Conservation (phyloP, 2,797 vertebrate genomes). For the Pithecia hirsuta region DNA sequence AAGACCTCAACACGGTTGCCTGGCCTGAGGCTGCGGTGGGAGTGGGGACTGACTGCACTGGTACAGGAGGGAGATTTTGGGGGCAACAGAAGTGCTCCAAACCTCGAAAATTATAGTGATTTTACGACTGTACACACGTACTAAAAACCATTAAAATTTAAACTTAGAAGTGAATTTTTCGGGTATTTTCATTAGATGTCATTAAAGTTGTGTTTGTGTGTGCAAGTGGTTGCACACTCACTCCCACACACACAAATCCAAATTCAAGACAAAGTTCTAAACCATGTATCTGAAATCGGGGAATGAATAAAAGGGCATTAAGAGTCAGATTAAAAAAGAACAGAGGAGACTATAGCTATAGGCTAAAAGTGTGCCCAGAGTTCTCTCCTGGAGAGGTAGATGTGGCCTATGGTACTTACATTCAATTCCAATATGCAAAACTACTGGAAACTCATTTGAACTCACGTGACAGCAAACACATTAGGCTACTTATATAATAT, state of each 20-base stretch:
- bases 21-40: not conserved
- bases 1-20: not conserved
- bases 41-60: not conserved
- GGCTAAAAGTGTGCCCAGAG: not conserved
- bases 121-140: not conserved
- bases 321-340: not conserved
- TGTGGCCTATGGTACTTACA: not conserved
- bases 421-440: not conserved
- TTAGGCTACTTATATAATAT: not conserved
- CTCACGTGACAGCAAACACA: not conserved
- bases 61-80: not conserved
- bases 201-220: not conserved
- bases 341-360: not conserved
- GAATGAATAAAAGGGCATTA: not conserved
- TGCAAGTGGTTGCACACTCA: not conserved
- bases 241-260: not conserved
- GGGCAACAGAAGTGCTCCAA: not conserved
- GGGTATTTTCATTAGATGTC: not conserved
- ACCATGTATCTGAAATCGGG: not conserved
- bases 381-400: not conserved
- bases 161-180: not conserved
- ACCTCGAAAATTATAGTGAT: not conserved
- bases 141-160: not conserved
- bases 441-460: not conserved
- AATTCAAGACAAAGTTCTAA: not conserved